Evolutionary conservation across 2,113 vertebrate genomes (phyloP).

Genomic region (Aplodontia rufa): DNA sequence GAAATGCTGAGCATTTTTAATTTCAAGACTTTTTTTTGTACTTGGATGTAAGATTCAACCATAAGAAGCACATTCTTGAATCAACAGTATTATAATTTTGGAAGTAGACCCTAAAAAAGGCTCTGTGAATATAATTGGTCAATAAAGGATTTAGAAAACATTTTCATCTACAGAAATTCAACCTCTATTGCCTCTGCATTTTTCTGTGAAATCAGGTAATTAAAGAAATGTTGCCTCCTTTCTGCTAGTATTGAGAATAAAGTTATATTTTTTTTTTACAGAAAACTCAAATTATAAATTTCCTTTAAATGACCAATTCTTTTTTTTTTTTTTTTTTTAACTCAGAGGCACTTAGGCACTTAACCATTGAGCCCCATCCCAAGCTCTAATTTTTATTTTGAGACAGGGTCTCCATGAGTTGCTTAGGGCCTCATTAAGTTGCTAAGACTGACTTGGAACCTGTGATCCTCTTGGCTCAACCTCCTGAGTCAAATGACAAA

Average conservation of each 20-base stretch:
- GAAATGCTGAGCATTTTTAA: conserved; percentile 8
- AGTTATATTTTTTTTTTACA: neutral
- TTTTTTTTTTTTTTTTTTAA: too few species aligned
- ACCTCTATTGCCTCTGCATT: neutral
- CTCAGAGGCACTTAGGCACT: too few species aligned
- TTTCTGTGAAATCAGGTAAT: conserved; percentile 38
- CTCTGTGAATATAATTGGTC: neutral
- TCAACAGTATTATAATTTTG: conserved; percentile 13
- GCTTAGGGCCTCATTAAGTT: too few species aligned
- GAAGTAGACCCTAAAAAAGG: conserved; percentile 10
- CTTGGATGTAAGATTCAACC: neutral
- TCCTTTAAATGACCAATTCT: conserved; percentile 16
- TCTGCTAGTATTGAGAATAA: neutral
- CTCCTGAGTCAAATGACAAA: too few species aligned
- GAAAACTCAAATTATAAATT: neutral
- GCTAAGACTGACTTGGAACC: too few species aligned
- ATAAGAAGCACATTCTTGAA: neutral
- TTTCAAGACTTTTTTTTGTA: conserved; percentile 8
- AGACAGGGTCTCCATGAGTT: too few species aligned
- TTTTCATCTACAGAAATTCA: neutral
- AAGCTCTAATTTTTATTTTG: too few species aligned
- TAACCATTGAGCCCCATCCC: too few species aligned
- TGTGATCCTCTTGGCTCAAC: too few species aligned
- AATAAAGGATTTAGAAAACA: conserved; percentile 29
- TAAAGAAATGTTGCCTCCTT: neutral